Evolutionary conservation across 2,797 vertebrate genomes (phyloP), one percentile per base, ranked within the genome.

Genomic region (Rhabdophis nuchalis): DNA sequence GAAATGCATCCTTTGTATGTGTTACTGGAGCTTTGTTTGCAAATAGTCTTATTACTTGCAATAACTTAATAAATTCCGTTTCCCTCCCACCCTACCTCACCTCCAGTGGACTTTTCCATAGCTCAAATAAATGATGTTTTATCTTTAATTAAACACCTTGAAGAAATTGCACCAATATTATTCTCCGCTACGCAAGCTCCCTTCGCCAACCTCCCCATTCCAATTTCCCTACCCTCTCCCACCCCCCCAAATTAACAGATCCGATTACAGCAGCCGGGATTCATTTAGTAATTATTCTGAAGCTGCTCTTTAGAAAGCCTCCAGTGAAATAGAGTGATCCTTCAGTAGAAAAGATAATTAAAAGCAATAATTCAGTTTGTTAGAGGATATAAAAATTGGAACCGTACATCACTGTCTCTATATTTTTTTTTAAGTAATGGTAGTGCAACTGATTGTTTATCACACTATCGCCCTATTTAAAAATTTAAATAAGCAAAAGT

Each of bases 291-390:
- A 93, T 88, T n/a, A 90, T 94, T 94, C 57, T 54, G 29, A 88
- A 72, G 61, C 89, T 94, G 32, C 25, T 92, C 89, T 50, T 91
- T n/a, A 12, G 56, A 93, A 85, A 91, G 86, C 46, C 87, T 91
- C 88, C 52, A 86, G 68, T 91, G 89, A 93, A 92, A 92, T 27
- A 41, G 52, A 93, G 77, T 23, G 92, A 72, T 87, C 87, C 91
- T 91, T 53, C 87, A 88, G 86, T 46, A 82, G 13, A 57, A 89
- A 94, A 89, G 58, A 52, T 93, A 94, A 93, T 94, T 95, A 95
- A 95, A 95, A 95, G 90, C 89, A 56, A 94, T 95, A 88, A 95
- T 89, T 94, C 91, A 93, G 64, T 82, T 87, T 93, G 52, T 23
- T 25, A 90, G 85, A 58, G 52, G 77, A 18, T 85, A 58, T 88